Evolutionary conservation across 2,797 vertebrate genomes (phyloP).

Genomic region (Crenichthys baileyi): DNA sequence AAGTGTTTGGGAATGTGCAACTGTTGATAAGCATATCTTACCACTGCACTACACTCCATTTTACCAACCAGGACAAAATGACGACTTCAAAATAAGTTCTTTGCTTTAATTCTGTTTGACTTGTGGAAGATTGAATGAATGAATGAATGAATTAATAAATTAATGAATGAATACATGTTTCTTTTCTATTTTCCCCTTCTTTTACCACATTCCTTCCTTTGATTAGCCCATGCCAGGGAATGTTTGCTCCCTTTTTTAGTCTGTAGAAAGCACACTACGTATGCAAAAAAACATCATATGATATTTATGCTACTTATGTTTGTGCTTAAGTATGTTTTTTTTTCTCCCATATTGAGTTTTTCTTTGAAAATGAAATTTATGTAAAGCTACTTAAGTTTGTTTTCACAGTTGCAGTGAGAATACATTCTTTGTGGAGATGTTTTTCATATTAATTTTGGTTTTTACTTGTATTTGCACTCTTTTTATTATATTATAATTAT

Average conservation of each 20-base stretch:
- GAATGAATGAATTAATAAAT: background rate
- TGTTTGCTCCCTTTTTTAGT: background rate
- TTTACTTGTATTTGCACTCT: too few species aligned
- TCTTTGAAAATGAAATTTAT: background rate
- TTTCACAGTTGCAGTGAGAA: background rate
- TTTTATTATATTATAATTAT: too few species aligned
- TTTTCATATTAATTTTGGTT: background rate
- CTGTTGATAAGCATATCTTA: conserved; percentile 45
- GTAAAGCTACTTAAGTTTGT: background rate
- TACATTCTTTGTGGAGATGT: background rate
- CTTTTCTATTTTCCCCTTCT: conserved; percentile 12
- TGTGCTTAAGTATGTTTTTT: background rate
- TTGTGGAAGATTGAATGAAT: background rate
- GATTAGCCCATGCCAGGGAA: conserved; percentile 1
- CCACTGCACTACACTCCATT: conserved; percentile 46
- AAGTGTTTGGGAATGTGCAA: conserved; percentile 40
- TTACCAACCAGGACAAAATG: conserved; percentile 54
- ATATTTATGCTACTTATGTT: background rate
- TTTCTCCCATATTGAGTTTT: background rate
- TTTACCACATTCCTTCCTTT: background rate
- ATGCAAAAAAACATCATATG: background rate
- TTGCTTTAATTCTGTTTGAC: conserved; percentile 12
- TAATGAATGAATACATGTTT: background rate
- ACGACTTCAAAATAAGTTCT: conserved; percentile 23
- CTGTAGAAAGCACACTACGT: background rate